These are phyloP conservation scores for Enteromius fasciolatus DNA, from an alignment of 2,797 vertebrate genomes.

Conservation along the genomic window DNA sequence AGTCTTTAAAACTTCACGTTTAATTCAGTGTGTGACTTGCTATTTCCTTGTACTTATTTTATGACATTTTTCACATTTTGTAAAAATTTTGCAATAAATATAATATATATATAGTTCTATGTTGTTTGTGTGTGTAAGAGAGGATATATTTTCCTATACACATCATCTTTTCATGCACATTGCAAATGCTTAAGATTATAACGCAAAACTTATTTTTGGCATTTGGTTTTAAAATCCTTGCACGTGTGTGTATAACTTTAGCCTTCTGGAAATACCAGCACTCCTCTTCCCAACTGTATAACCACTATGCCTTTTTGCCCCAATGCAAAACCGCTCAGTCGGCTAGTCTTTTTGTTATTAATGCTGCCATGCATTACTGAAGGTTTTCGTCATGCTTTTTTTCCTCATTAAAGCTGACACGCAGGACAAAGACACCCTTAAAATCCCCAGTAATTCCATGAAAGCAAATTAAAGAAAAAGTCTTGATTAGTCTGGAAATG, in stretches of 20 bases:
- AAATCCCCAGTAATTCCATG: slow-evolving; percentile 29
- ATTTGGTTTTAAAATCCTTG: background rate
- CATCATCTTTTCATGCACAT: background rate
- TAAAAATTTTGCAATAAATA: too few species aligned
- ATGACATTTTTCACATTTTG: too few species aligned
- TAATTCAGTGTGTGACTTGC: background rate
- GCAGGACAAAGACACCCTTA: slow-evolving; percentile 22
- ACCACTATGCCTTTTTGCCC: background rate
- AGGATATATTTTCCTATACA: background rate
- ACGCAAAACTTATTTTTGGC: slow-evolving; percentile 1
- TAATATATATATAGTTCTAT: too few species aligned
- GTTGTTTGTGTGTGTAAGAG: too few species aligned
- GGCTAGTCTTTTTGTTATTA: slow-evolving; percentile 17
- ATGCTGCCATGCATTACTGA: background rate
- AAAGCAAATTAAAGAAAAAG: slow-evolving; percentile 36
- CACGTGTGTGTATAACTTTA: background rate
- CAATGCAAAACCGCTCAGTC: background rate
- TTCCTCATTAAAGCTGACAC: slow-evolving; percentile 17
- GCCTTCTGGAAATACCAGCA: slow-evolving; percentile 12
- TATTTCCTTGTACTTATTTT: background rate
- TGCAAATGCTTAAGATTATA: background rate
- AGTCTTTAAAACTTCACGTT: background rate
- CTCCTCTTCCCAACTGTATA: background rate
- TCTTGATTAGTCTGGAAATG: slow-evolving; percentile 39
- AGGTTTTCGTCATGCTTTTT: slow-evolving; percentile 9